phyloP scores from a whole-genome alignment of 1,140 invertebrate genomes.

The Brachionus paranguensis region DNA sequence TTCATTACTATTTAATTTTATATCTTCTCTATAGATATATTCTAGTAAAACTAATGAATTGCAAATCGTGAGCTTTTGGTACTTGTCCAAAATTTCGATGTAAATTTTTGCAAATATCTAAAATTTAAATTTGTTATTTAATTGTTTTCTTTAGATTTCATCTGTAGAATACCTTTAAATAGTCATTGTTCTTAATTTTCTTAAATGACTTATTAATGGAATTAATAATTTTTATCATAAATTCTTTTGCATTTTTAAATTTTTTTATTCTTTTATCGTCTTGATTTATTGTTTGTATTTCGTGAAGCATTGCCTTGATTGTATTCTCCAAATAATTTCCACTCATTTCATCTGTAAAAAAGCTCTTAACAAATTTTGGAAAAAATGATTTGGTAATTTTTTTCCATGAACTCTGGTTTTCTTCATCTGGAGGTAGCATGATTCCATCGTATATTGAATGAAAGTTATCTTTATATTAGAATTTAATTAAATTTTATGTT shows the following conservation, averaged over 20 bases:
- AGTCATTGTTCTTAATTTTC: not conserved
- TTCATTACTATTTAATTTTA: not conserved
- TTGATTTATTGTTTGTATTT: not conserved
- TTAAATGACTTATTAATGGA: not conserved
- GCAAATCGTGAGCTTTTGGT: not conserved
- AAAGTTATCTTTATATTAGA: not conserved
- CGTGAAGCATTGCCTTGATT: not conserved
- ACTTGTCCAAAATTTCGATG: not conserved
- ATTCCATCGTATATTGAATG: not conserved
- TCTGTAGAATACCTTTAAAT: not conserved
- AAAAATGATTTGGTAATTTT: not conserved
- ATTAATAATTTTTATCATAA: not conserved
- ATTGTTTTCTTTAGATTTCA: not conserved
- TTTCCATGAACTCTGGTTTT: not conserved
- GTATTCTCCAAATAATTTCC: not conserved
- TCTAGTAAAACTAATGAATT: not conserved
- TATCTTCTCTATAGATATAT: not conserved
- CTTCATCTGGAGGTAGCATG: not conserved
- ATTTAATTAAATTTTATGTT: not conserved
- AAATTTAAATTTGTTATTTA: not conserved
- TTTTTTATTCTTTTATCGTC: not conserved
- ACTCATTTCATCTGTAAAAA: not conserved
- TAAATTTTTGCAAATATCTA: not conserved
- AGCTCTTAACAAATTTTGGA: not conserved
- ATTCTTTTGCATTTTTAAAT: not conserved